Base-by-base conservation (phyloP, 1,140 invertebrate genomes). In the Pararge aegeria region DNA sequence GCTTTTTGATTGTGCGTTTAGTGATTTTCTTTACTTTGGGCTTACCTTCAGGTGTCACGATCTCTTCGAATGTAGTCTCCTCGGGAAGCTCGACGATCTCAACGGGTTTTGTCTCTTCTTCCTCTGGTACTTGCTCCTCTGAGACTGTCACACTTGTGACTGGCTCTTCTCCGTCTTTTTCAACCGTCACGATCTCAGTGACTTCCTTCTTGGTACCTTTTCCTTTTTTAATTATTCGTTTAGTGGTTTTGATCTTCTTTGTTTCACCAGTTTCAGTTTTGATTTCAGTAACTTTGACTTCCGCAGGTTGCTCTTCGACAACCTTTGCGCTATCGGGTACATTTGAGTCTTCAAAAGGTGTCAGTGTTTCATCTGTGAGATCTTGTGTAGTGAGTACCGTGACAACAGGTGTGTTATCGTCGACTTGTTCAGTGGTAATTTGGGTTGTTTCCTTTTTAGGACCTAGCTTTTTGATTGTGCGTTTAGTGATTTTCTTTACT, bases 151-250 rank as follows among this genome's bases (percentile, higher is more conserved):
- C 48, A 6, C 73, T 80, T 5, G 67, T 80, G 37, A 88, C 62
- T 5, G 87, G 83, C 29, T 68, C 58, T 64, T 90, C 78, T 34
- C 85, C 83, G 51, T 90, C 87, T 66, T 90, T 87, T 73, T 91
- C 81, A 44, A 91, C 71, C 16, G 90, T 90, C 10, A 86, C 81
- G 56, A 90, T 87, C 77, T 80, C 73, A 0, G 66, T 70, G 0
- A 72, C 38, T 42, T 83, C 76, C 27, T 87, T 73, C 72, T 75
- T 62, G 49, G 68, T 48, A 57, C 75, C 54, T 61, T 73, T 88
- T 2, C 72, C 73, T 46, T 86, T 80, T 38, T 80, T 70, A 5
- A 87, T 87, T 5, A 85, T 60, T 38, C 73, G 61, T 65, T 90
- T 82, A 55, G 90, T 83, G 16, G 81, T 75, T 44, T 70, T 67